A percentile compares a stretch with the other conserved stretches of the same genome.
phyloP scores from a whole-genome alignment of 1,140 invertebrate genomes.

The Neoseiulus cucumeris region DNA sequence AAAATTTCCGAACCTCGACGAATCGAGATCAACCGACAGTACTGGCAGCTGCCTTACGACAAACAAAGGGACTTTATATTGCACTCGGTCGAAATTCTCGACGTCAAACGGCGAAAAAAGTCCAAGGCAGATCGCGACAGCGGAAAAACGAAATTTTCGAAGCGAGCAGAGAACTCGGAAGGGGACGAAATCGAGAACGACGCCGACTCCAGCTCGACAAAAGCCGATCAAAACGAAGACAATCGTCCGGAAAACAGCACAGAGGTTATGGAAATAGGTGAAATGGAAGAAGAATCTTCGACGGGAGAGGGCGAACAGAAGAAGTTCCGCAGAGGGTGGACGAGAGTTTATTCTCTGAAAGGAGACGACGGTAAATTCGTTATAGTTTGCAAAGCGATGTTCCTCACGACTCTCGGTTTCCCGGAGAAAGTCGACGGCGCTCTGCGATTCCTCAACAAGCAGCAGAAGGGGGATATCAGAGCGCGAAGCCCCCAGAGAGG shows the following conservation, averaged over 20 bases:
- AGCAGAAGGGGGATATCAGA: slow-evolving; percentile 1
- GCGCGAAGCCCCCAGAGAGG: background rate
- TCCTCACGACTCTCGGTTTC: slow-evolving; percentile 2
- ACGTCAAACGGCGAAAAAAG: background rate
- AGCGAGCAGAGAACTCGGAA: background rate
- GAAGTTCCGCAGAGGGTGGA: background rate
- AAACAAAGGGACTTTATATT: background rate
- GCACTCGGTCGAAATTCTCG: background rate
- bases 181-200: background rate
- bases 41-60: slow-evolving; percentile 2
- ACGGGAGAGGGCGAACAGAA: background rate
- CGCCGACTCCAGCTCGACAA: background rate
- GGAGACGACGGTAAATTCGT: background rate
- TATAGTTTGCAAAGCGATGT: background rate
- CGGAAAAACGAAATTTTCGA: background rate
- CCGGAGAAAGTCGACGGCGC: slow-evolving; percentile 4
- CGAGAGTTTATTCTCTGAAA: background rate
- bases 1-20: background rate
- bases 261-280: background rate
- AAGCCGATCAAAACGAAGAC: no score
- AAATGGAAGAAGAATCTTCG: background rate
- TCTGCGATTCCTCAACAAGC: background rate
- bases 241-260: no score
- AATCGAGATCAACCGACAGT: background rate
- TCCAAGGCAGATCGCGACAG: background rate